Evolutionary conservation across 1,140 invertebrate species (phyloP), one percentile per base, ranked within the genome.

Genomic region (Rhopalosiphum maidis): DNA sequence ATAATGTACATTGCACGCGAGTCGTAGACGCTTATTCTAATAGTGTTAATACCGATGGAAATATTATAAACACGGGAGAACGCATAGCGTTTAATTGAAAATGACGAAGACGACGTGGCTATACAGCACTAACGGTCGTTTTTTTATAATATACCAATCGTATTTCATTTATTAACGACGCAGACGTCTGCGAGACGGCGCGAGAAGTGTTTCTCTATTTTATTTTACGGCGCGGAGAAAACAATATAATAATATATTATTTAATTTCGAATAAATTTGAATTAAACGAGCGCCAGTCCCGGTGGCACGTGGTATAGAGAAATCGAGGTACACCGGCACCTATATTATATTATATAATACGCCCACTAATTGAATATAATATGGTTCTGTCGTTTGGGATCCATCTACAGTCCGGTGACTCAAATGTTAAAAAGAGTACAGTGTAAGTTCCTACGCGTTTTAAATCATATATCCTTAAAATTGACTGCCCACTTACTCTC

Each of bases 121-220:
- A 46, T 35, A 41, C 3, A 7, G 23, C 41, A 43, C 23, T 23
- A 37, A 25, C 2, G 25, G 85, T 46, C 30, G 86, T 46, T 25
- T 18, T 25, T 18, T 30, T n/a, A 2, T 85, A 25, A 35, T 22
- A 23, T 30, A 43, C 25, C 9, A 15, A 46, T 87, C 85, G 43
- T 87, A 87, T 46, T 87, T 87, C 85, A 87, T 87, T 87, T 87
- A n/a, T 87, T 87, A 48, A 87, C 85, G 85, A 87, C 15, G 85
- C 25, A 2, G 23, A 43, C 41, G 43, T 41, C 77, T 82, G 77
- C 82, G 18, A 35, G n/a, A 22, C 77, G 35, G 5, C 35, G 37
- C 43, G 86, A 48, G 18, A 87, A 87, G 25, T 87, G 15, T 77
- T 77, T n/a, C 11, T 77, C 37, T 41, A 25, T 85, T 43, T 85